Evolutionary conservation across 2,113 vertebrate species (phyloP), one percentile per base, ranked within the genome.

Genomic region (Macrotus californicus): DNA sequence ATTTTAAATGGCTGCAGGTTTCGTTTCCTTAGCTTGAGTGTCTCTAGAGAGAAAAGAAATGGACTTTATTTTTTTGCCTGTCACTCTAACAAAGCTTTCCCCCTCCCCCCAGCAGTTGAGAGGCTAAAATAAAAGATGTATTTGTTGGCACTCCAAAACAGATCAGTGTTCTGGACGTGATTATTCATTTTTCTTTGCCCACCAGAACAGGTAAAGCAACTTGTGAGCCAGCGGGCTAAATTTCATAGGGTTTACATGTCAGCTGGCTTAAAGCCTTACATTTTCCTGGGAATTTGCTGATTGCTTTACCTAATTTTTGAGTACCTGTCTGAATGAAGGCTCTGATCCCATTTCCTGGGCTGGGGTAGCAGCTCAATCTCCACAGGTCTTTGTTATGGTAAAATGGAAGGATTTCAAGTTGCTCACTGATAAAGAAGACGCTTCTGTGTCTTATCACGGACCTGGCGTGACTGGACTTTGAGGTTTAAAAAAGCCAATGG

Each of bases 81-180:
- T 73, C 36, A 84, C 6, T 85, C 31, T 94, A 54, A 90, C 56
- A 86, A 66, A 81, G 80, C 73, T 88, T 8, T 79, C 22, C 61
- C 66, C 46, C 67, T n/a, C 29, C 19, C 10, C 43, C 7, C 22
- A 64, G 80, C n/a, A 95, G 64, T 64, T 61, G 69, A 95, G 69
- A 93, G 72, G 67, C 76, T 89, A 81, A 87, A 95, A 86, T 94
- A 50, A 96, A 91, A 93, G 46, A 52, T 75, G 0, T 46, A 12
- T 94, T 93, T 67, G 34, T 84, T 91, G 54, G 41, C 39, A 89
- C 6, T 93, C 59, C 59, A 87, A 50, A 88, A 89, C 84, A 93
- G 66, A 95, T 85, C 36, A 39, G 82, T 19, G 8, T 93, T 96
- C 54, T 91, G 26, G 64, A 82, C 82, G 50, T 89, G 69, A 89